Percentiles rank a stretch among this genome's conserved stretches.
phyloP scores from a whole-genome alignment of 2,888 invertebrate genomes.

The Pristionchus fissidentatus region DNA sequence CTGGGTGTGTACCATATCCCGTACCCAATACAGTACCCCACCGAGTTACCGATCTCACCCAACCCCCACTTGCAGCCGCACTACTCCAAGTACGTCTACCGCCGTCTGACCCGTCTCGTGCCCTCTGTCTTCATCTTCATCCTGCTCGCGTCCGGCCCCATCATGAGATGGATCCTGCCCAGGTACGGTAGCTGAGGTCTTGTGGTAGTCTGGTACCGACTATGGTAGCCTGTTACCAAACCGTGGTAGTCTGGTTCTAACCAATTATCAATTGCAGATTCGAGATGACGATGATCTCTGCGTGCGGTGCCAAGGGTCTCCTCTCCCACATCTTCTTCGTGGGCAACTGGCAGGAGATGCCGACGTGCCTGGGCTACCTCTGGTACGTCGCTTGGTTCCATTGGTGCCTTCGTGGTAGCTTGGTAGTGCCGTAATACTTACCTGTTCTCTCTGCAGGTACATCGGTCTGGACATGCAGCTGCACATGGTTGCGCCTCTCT shows the following conservation, averaged over 20 bases:
- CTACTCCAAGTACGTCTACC: constrained; percentile 63
- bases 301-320: constrained; percentile 66
- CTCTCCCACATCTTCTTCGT: constrained; percentile 68
- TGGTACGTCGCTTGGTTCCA: constrained; percentile 58
- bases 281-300: constrained; percentile 68
- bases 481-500: constrained; percentile 69
- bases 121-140: constrained; percentile 70
- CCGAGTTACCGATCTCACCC: not conserved
- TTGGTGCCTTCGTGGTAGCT: not conserved
- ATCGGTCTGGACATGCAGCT: constrained; percentile 73
- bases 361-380: constrained; percentile 73
- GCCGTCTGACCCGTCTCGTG: constrained; percentile 67
- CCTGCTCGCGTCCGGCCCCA: constrained; percentile 67
- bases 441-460: constrained; percentile 52
- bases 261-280: constrained; percentile 56
- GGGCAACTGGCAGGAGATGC: constrained; percentile 69
- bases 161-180: constrained; percentile 63
- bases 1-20: not conserved
- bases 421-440: not conserved
- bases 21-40: not conserved
- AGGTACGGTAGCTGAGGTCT: constrained; percentile 49
- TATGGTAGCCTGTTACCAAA: not conserved
- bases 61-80: constrained; percentile 60
- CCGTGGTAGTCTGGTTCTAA: not conserved
- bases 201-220: not conserved